Conservation (phyloP, 1,140 invertebrate species). For the Drosophila carrolli region DNA sequence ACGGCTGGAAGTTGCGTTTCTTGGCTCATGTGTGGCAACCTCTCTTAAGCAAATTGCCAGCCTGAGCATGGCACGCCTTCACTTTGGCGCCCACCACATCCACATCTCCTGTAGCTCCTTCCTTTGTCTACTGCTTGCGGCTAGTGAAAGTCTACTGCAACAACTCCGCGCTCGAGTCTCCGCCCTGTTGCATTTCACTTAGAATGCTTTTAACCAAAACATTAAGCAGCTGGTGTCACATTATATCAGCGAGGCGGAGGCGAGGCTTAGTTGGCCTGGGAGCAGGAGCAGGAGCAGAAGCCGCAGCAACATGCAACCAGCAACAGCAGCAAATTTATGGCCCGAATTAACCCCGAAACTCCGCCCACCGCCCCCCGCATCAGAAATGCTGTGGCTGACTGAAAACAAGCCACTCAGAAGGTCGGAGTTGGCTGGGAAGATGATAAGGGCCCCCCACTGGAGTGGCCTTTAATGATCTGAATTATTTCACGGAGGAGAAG, state of each 20-base stretch:
- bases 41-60: conserved; percentile 79
- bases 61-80: conserved; percentile 31
- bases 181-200: conserved; percentile 74
- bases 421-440: conserved; percentile 1
- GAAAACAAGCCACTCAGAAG: conserved; percentile 29
- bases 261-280: conserved; percentile 24
- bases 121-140: conserved; percentile 57
- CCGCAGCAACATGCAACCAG: conserved; percentile 18
- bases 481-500: conserved; percentile 30
- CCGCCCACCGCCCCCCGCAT: neutral
- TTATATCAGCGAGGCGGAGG: conserved; percentile 66
- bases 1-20: conserved; percentile 1
- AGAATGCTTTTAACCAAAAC: conserved; percentile 83
- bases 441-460: conserved; percentile 2
- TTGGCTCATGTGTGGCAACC: conserved; percentile 40
- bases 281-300: neutral
- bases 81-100: neutral
- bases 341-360: conserved; percentile 49
- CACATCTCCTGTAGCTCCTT: conserved; percentile 4
- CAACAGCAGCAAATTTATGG: conserved; percentile 52
- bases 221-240: conserved; percentile 82
- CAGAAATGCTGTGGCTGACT: conserved; percentile 8
- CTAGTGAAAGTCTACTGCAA: conserved; percentile 56
- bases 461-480: conserved; percentile 34
- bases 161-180: conserved; percentile 20